phyloP scores from a whole-genome alignment of 2,888 invertebrate genomes.

The Mesopsocus fuscifrons region DNA sequence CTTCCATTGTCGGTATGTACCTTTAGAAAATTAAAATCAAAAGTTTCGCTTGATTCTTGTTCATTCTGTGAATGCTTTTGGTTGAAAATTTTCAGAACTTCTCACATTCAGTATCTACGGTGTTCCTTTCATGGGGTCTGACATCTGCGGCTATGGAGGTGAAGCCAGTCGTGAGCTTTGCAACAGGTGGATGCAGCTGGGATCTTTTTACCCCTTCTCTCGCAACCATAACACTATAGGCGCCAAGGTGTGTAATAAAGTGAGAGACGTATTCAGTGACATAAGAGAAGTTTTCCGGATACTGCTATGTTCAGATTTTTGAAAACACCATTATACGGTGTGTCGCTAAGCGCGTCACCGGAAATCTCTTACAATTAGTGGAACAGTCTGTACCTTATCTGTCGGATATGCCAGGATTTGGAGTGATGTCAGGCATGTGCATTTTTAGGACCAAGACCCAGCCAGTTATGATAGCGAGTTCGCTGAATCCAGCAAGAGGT shows the following conservation, averaged over 20 bases:
- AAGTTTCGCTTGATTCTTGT: too few relatives aligned
- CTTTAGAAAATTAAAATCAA: too few relatives aligned
- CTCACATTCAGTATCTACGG: slow-evolving; percentile 59
- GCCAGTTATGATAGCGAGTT: slow-evolving; percentile 50
- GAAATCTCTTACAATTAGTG: too few relatives aligned
- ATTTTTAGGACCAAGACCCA: slow-evolving; percentile 60
- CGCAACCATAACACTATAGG: slow-evolving; percentile 51
- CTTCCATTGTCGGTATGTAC: too few relatives aligned
- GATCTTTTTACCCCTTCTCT: slow-evolving; percentile 75
- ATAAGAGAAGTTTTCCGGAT: too few relatives aligned
- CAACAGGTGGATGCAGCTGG: slow-evolving; percentile 68
- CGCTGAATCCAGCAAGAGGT: slow-evolving; percentile 39
- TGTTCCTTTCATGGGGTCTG: slow-evolving; percentile 64
- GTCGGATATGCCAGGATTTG: too few relatives aligned
- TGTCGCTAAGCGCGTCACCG: too few relatives aligned
- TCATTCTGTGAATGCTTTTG: slow-evolving; percentile 20
- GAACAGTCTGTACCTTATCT: too few relatives aligned
- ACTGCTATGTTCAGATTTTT: too few relatives aligned
- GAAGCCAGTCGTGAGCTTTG: slow-evolving; percentile 54
- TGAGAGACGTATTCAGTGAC: background rate
- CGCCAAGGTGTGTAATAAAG: slow-evolving; percentile 32
- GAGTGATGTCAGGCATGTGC: too few relatives aligned
- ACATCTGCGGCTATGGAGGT: slow-evolving; percentile 67
- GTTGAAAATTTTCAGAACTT: slow-evolving; percentile 30
- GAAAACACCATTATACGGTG: too few relatives aligned